Evolutionary conservation across 2,888 invertebrate species (phyloP), one percentile per base, ranked within the genome.

Genomic region (Agrochola macilenta): DNA sequence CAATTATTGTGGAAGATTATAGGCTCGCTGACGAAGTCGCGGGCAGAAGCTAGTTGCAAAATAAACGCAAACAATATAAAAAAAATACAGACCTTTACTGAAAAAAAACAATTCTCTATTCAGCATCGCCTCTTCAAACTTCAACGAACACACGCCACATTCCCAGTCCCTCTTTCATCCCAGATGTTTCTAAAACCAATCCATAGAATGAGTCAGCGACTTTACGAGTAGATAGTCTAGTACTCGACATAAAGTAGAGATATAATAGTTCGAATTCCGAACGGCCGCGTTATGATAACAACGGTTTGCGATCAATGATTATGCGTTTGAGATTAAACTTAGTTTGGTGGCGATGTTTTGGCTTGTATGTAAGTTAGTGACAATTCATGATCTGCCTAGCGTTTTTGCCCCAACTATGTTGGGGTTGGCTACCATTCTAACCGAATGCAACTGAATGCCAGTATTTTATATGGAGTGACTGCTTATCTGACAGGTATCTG

Each of bases 191-290:
- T 63, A 78, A 74, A 26, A 80, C 60, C 83, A 81, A 85, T 83
- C 76, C 82, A 75, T 65, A 35, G 61, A 69, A 76, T 84, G 88
- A 88, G 71, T 87, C 78, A 69, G 85, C 79, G 11, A 43, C 11
- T 80, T 81, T 84, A 77, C 70, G 79, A 85, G 74, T 73, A 77
- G 75, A 76, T 75, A 75, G 69, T 68, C 64, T 26, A n/a, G 30
- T 58, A 64, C 35, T 77, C 77, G 76, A 65, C 78, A 74, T 77
- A 78, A 79, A 78, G 61, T 57, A 23, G 46, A 46, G 73, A 79
- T 74, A 61, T 64, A 52, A 61, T 64, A 52, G 69, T 71, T 65
- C 39, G 39, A 74, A 68, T 52, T 66, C 57, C 69, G 57, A 80
- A 68, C 60, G 63, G 61, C 49, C 64, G 43, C 73, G 69, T 79